Evolutionary conservation across 2,113 vertebrate genomes (phyloP), one percentile per base, ranked within the genome.

Genomic region (Nymphicus hollandicus): DNA sequence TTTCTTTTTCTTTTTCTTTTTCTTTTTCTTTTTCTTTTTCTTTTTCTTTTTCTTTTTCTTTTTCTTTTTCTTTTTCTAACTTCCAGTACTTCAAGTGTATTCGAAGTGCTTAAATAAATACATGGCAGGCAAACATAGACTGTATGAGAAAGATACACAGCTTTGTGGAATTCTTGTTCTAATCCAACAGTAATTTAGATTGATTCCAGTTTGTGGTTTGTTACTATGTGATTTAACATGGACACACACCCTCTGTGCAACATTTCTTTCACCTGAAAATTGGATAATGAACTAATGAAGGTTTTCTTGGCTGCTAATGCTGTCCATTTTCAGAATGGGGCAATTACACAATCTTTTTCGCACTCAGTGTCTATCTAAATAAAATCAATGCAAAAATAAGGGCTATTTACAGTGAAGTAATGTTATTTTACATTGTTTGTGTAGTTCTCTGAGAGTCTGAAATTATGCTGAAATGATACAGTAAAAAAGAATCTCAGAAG

Each of bases 181-280:
- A 85, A 93, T 80, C 93, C 68, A 84, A 29, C 60, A 65, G 85
- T 71, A 96, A 88, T 79, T 94, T 96, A 95, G 91, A 76, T 8
- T 39, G 37, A 78, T 94, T 94, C 91, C 74, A 85, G 46, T 49
- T 69, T 91, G 77, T 90, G 91, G 56, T 94, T 97, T 97, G 81
- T 94, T 82, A 60, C 50, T 88, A 2, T 91, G 83, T 90, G 83
- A 97, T 97, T 94, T 97, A 95, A 91, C 92, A 85, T 1, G 46
- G 93, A 88, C 88, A 70, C 44, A 78, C 41, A 39, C 65, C 56
- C 88, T 64, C 61, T 35, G 22, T 77, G 60, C 3, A 69, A 93
- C 86, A 15, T 94, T 95, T 94, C 87, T 95, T 97, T 96, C 93
- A 97, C 91, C 93, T 98, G 83, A 96, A 93, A 96, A 87, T 66